phyloP scores from a whole-genome alignment of 1,140 invertebrate species.

The Drosophila melanogaster region Release_6_plus_ISO1_MT NT_033777.3:26244001-26244500 shows the following conservation, averaged over 20 bases:
- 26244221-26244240: conserved; percentile 51
- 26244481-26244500: conserved; percentile 10
- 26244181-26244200: conserved; percentile 42
- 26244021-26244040: conserved; percentile 49
- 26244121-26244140: conserved; percentile 26
- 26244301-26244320: conserved; percentile 19
- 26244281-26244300: conserved; percentile 38
- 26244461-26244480: conserved; percentile 9
- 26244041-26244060: conserved; percentile 67
- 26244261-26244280: conserved; percentile 25
- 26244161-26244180: conserved; percentile 41
- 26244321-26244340: conserved; percentile 9
- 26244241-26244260: conserved; percentile 46
- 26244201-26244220: conserved; percentile 25
- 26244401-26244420: conserved; percentile 74
- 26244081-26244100: conserved; percentile 37
- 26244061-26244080: conserved; percentile 24
- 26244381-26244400: conserved; percentile 46
- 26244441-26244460: conserved; percentile 42
- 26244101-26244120: conserved; percentile 40
- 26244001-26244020: background rate
- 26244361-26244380: conserved; percentile 4
- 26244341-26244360: background rate
- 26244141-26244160: conserved; percentile 39
- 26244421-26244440: conserved; percentile 42